phyloP scores from a whole-genome alignment of 2,888 invertebrate genomes.

The Calliscelio sp. region DNA sequence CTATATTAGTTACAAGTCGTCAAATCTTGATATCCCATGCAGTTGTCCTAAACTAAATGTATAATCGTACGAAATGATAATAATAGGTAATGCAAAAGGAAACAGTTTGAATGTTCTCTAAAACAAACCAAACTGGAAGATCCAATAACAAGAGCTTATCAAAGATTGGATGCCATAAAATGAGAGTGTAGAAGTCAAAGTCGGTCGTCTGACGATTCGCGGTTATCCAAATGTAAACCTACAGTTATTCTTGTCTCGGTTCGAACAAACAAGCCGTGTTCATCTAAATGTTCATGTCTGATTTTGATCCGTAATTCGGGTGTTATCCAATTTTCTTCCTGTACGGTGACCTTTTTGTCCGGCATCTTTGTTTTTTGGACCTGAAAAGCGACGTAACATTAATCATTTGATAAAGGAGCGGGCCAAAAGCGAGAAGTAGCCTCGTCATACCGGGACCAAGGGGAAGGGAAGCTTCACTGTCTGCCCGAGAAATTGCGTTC shows the following conservation, averaged over 20 bases:
- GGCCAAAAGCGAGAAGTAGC: constrained; percentile 28
- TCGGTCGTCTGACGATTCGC: too few species aligned
- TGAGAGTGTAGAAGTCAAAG: too few species aligned
- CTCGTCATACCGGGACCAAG: constrained; percentile 10
- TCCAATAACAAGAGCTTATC: too few species aligned
- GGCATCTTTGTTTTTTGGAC: constrained; percentile 31
- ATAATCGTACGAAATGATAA: too few species aligned
- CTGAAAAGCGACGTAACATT: constrained; percentile 40
- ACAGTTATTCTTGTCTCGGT: background rate
- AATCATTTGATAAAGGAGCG: constrained; percentile 43
- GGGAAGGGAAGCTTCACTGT: background rate
- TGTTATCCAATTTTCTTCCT: constrained; percentile 35
- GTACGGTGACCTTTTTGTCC: constrained; percentile 19
- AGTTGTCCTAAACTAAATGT: too few species aligned
- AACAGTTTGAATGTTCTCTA: too few species aligned
- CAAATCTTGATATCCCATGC: too few species aligned
- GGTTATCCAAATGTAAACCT: background rate
- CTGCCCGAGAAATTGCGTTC: constrained; percentile 43
- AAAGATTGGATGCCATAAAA: too few species aligned
- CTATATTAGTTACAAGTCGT: too few species aligned
- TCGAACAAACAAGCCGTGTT: constrained; percentile 8
- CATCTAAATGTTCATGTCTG: constrained; percentile 17
- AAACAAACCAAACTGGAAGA: too few species aligned
- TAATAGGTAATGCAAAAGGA: too few species aligned
- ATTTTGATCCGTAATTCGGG: constrained; percentile 31